A percentile compares a stretch with the other conserved stretches of the same genome.
Conservation (phyloP, 2,888 invertebrate genomes). For the Elegia similella region DNA sequence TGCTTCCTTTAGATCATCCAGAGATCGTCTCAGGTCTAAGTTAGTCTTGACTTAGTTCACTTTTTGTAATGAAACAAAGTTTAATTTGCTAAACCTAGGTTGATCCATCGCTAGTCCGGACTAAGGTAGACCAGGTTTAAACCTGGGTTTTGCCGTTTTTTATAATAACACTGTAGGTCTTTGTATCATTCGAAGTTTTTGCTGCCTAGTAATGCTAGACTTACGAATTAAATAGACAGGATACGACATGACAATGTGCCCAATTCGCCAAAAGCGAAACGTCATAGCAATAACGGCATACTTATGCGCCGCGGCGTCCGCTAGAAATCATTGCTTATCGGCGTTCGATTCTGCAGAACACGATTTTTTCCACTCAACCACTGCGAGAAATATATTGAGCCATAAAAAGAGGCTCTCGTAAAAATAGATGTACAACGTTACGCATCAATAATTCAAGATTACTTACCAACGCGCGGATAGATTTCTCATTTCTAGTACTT, state of each 20-base stretch:
- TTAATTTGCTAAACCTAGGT: no score
- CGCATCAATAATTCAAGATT: constrained; percentile 78
- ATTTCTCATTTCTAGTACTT: constrained; percentile 50
- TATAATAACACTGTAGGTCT: no score
- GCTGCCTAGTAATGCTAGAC: neutral
- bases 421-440: constrained; percentile 68
- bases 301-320: constrained; percentile 56
- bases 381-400: constrained; percentile 34
- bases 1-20: no score
- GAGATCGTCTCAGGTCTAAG: no score
- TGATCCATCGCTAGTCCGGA: no score
- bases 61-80: no score
- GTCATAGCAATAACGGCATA: constrained; percentile 33
- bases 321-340: constrained; percentile 62
- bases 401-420: constrained; percentile 72
- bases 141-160: no score
- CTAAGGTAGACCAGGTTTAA: no score
- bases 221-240: neutral
- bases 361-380: constrained; percentile 35
- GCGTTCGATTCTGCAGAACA: constrained; percentile 57
- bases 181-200: neutral
- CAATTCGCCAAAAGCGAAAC: constrained; percentile 37
- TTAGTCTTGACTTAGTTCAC: no score
- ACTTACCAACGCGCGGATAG: constrained; percentile 39
- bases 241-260: constrained; percentile 18